Evolutionary conservation across 2,797 vertebrate species (phyloP).

Genomic region (Pitangus sulphuratus): DNA sequence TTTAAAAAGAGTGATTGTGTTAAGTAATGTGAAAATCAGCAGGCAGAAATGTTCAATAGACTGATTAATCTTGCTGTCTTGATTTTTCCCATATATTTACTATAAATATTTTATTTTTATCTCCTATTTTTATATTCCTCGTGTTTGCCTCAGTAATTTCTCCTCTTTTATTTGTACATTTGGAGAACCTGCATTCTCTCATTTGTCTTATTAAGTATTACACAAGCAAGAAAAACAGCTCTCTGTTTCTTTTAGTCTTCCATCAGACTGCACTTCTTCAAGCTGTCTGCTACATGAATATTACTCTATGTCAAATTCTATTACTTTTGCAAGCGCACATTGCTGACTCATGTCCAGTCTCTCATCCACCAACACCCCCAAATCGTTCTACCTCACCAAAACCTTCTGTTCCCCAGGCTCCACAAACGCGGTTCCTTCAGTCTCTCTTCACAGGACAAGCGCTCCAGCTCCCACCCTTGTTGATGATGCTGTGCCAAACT

Average conservation of each 20-base stretch:
- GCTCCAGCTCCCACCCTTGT: accelerated
- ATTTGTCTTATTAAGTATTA: neutral
- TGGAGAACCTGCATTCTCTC: neutral
- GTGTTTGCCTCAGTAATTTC: neutral
- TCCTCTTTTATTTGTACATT: neutral
- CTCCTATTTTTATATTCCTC: neutral
- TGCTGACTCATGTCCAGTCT: neutral
- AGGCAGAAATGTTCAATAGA: neutral
- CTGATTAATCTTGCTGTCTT: neutral
- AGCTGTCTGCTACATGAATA: neutral
- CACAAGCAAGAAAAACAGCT: neutral
- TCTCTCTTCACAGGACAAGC: neutral
- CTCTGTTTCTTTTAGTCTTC: neutral
- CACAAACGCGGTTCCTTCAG: neutral
- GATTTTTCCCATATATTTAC: neutral
- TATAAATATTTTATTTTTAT: neutral
- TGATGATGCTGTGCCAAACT: neutral
- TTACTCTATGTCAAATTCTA: neutral
- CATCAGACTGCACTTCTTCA: neutral
- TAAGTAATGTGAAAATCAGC: neutral
- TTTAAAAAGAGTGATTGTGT: neutral
- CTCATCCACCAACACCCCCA: neutral
- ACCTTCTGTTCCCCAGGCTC: neutral
- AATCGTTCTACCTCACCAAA: neutral
- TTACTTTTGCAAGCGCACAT: neutral